Conservation (phyloP, 2,888 invertebrate species). For the Rhimphoctona megacephalus region DNA sequence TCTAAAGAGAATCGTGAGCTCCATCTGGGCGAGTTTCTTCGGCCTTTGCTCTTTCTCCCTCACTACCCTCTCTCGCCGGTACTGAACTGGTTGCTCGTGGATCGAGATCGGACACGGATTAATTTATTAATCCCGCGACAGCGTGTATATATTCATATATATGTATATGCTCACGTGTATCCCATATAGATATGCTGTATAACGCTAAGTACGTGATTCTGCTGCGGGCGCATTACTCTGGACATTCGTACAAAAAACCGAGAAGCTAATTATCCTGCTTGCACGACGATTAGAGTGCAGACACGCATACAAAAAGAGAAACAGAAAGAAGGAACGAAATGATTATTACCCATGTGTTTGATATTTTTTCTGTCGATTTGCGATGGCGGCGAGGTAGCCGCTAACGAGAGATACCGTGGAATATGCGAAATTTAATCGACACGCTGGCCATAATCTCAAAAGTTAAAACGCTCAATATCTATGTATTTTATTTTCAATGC, state of each 20-base stretch:
- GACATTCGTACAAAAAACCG: constrained; percentile 43
- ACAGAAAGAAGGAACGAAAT: background rate
- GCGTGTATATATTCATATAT: background rate
- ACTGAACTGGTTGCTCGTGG: constrained; percentile 12
- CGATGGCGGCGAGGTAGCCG: background rate
- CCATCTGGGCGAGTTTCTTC: constrained; percentile 66
- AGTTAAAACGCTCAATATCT: constrained; percentile 8
- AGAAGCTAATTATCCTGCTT: constrained; percentile 62
- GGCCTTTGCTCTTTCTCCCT: constrained; percentile 8
- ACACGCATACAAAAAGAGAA: constrained; percentile 14
- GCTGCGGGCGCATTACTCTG: constrained; percentile 29
- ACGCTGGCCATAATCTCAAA: constrained; percentile 38
- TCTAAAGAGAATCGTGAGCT: constrained; percentile 46
- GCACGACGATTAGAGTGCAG: constrained; percentile 55
- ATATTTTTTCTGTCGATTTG: constrained; percentile 49
- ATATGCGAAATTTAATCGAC: constrained; percentile 53
- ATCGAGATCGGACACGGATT: constrained; percentile 67
- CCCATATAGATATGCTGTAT: background rate
- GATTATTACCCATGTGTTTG: constrained; percentile 52
- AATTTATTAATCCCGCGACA: constrained; percentile 65
- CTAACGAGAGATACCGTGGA: constrained; percentile 22
- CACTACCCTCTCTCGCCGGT: background rate
- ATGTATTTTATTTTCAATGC: constrained; percentile 7
- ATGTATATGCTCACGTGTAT: background rate
- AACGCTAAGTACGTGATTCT: constrained; percentile 21